These are phyloP conservation scores for Drosophila neotestacea DNA, from an alignment of 2,888 invertebrate species.

Conservation along the genomic window DNA sequence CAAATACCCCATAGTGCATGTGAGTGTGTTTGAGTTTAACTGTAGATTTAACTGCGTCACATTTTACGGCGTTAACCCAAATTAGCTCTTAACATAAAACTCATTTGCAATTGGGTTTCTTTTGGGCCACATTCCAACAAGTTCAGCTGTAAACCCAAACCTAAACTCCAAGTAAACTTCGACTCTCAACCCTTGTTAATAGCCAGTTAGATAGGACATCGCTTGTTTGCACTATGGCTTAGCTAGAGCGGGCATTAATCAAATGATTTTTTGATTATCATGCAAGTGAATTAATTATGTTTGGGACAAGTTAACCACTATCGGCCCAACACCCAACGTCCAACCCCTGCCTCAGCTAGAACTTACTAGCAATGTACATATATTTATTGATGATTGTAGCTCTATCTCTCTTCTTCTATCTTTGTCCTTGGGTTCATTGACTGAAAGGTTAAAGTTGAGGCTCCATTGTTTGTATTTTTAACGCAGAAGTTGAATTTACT, in stretches of 20 bases:
- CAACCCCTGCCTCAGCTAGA: conserved; percentile 13
- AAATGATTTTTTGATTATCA: conserved; percentile 78
- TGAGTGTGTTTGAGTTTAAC: background rate
- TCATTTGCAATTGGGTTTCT: conserved; percentile 62
- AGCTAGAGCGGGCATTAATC: conserved; percentile 63
- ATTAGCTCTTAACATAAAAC: conserved; percentile 79
- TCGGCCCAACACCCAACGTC: background rate
- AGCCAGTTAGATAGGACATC: conserved; percentile 28
- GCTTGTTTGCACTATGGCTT: conserved; percentile 52
- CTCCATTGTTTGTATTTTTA: conserved; percentile 31
- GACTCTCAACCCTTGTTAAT: conserved; percentile 42
- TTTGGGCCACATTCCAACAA: conserved; percentile 23
- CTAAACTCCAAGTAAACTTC: conserved; percentile 2
- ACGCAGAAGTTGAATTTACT: conserved; percentile 31
- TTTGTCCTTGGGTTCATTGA: conserved; percentile 43
- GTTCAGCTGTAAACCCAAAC: conserved; percentile 20
- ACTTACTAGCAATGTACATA: conserved; percentile 59
- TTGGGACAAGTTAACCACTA: conserved; percentile 35
- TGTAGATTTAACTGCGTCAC: conserved; percentile 74
- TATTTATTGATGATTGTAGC: conserved; percentile 68
- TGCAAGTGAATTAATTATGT: conserved; percentile 78
- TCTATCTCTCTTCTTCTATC: conserved; percentile 4
- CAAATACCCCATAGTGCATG: no score
- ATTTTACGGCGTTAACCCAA: conserved; percentile 78
- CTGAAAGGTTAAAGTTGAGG: conserved; percentile 67